Evolutionary conservation across 1,140 invertebrate species (phyloP), one percentile per base, ranked within the genome.

Genomic region (Aphaenogaster floridana): DNA sequence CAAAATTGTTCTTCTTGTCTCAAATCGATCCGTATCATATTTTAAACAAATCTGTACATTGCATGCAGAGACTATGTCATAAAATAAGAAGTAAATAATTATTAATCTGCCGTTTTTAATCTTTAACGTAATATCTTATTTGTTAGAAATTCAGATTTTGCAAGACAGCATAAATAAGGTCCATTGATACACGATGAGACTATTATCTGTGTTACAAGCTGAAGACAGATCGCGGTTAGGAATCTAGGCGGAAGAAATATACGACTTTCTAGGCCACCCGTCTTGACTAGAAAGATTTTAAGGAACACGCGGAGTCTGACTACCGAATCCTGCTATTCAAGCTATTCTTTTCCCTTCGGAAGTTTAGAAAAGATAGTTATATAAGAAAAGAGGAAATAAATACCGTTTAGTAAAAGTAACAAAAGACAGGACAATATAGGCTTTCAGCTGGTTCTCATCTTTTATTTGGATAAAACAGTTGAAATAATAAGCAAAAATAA

Each of bases 181-280:
- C 48, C 57, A 68, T 71, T 83, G 72, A 87, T 59, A 78, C 15
- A 77, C 52, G 66, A 81, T 86, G 71, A 59, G 52, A 50, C 63
- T 36, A 61, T 77, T 78, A 85, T 81, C 66, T 81, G 52, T 81
- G 52, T 48, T 81, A 71, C 80, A 80, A 86, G 71, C 64, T 79
- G 76, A 90, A 87, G 89, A 90, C 89, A 90, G 89, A 59, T 89
- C 85, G 74, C 89, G 68, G 39, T 89, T 76, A 66, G 88, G 78
- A 81, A 86, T 77, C 81, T 54, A 28, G 34, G 50, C 76, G 34
- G 57, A 15, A 79, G 78, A 89, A 90, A 93, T 93, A 93, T 93
- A 91, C 89, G 92, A 92, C 88, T 90, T 91, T 91, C 88, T 36
- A 74, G 89, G 86, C 91, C 92, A 92, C 90, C 90, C 90, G 87